These are phyloP conservation scores for Protobothrops flavoviridis DNA, from an alignment of 2,113 vertebrate species.

Conservation along the genomic window DNA sequence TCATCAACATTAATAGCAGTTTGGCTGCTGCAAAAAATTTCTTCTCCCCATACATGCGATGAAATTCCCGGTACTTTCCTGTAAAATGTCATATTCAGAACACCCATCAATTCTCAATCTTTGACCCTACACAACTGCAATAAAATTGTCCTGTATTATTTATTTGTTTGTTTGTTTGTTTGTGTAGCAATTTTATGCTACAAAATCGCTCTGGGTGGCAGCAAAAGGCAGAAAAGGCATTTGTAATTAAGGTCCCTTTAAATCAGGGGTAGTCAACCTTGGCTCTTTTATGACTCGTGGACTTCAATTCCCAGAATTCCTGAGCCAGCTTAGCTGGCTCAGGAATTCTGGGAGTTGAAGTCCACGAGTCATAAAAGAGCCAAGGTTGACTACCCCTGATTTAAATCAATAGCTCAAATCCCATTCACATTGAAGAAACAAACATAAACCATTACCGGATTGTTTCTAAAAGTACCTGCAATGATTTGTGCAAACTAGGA, in stretches of 20 bases:
- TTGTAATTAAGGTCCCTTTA: background rate
- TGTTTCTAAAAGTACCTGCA: background rate
- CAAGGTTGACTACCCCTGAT: no score
- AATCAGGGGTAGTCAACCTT: background rate
- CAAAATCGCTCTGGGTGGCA: background rate
- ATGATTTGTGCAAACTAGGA: background rate
- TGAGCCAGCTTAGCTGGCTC: no score
- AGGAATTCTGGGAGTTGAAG: no score
- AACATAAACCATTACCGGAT: background rate
- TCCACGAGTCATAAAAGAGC: no score
- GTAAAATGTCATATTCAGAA: background rate
- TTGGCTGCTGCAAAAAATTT: constrained; percentile 81
- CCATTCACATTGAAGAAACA: background rate
- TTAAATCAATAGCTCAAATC: background rate
- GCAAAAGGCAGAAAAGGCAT: background rate
- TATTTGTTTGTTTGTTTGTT: background rate
- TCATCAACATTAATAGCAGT: constrained; percentile 92
- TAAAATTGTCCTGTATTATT: background rate
- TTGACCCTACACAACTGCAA: no score
- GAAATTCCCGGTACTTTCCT: constrained; percentile 96
- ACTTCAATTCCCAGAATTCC: no score
- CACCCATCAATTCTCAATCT: background rate
- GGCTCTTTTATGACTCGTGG: no score
- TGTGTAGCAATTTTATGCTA: background rate
- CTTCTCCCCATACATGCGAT: constrained; percentile 88